phyloP scores from a whole-genome alignment of 2,797 vertebrate species.

The Falco peregrinus region DNA sequence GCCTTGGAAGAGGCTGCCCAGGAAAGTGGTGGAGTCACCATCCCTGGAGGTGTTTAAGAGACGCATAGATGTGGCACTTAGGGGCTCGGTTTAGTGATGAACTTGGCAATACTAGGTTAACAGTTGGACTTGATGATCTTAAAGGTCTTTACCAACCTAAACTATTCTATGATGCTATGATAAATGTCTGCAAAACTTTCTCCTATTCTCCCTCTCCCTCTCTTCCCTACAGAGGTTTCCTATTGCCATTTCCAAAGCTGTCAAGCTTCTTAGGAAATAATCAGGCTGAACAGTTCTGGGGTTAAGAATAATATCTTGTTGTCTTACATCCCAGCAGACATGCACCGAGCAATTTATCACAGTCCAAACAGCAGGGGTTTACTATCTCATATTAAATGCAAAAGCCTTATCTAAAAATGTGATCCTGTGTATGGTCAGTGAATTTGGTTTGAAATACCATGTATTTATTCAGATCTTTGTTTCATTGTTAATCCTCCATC shows the following conservation, averaged over 20 bases:
- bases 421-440: not conserved
- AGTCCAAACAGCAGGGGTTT: constrained; percentile 24
- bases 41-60: too few species aligned
- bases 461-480: constrained; percentile 61
- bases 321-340: constrained; percentile 15
- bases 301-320: constrained; percentile 58
- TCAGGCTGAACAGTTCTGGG: constrained; percentile 19
- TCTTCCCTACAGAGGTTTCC: not conserved
- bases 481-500: constrained; percentile 41
- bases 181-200: not conserved
- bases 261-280: constrained; percentile 53
- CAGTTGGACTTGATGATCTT: not conserved
- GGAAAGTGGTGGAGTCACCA: too few species aligned
- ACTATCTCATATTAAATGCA: constrained; percentile 39
- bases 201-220: not conserved
- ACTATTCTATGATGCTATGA: not conserved
- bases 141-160: not conserved
- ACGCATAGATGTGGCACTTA: not conserved
- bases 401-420: constrained; percentile 34
- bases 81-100: not conserved
- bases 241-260: constrained; percentile 25
- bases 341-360: constrained; percentile 49
- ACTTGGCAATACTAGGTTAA: not conserved
- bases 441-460: constrained; percentile 45
- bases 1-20: too few species aligned